Base-by-base conservation (phyloP, 2,113 vertebrate genomes). In the Zapornia atra region DNA sequence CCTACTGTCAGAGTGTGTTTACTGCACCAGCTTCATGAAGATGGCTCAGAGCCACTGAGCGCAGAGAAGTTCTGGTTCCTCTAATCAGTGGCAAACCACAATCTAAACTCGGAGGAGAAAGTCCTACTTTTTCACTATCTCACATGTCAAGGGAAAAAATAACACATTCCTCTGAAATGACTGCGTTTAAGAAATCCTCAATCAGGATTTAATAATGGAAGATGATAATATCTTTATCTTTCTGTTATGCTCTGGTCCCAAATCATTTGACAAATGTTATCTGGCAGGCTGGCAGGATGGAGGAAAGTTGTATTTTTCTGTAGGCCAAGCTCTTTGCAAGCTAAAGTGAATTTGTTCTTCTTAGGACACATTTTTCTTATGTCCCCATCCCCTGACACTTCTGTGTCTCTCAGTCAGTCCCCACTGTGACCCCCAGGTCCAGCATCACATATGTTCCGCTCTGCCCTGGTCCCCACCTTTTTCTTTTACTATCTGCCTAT, bases 1-100 rank as follows among this genome's bases (percentile, higher is more conserved):
- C 94, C 78, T 95, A 94, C 96, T 96, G 96, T 95, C 95, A 97
- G 85, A 86, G 76, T 81, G 72, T 95, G 95, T 96, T 97, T 97
- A 96, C 96, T 95, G 88, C 93, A 94, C 88, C 79, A 97, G 92
- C 60, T 78, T 95, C 82, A 83, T 92, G 90, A 71, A 86, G 79
- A 96, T 95, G 96, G 95, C 96, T 96, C 88, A 94, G 80, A 96
- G 96, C 76, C 96, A 96, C 80, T 1, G 5, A 94, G 79, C 68
- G 82, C 72, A 93, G 86, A 78, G 71, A 96, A 94, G 90, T 94
- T 94, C 92, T 96, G 88, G 63, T 93, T 96, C 82, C 53, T 92
- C 90, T 96, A 95, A 96, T 95, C 96, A 94, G 93, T 73, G 93
- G 83, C 80, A 96, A 97, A 75, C 92, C 81, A 88, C 86, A 95